Base-by-base conservation (phyloP, 2,888 invertebrate genomes). In the Tineola bisselliella region DNA sequence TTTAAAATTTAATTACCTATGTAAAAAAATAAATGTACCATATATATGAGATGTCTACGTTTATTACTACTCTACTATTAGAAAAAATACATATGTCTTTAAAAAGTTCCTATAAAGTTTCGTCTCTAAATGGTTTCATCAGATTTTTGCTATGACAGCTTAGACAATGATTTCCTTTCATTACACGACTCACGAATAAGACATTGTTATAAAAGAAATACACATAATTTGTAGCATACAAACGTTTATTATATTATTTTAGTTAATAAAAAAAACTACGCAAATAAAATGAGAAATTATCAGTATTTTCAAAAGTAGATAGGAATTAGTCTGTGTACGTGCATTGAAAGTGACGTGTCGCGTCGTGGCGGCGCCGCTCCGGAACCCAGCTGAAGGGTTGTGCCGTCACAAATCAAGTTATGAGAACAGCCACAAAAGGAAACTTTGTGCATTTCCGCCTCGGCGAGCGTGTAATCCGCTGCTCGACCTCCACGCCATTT, bases 351-450 rank as follows among this genome's bases (percentile, higher is more conserved):
- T 77, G 76, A 76, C 77, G 80, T 76, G 84, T 79, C 83, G 77
- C 82, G 86, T 76, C 86, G 72, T 68, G 66, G 77, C 84, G 86
- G 86, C 86, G 84, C 86, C 86, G 71, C 70, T 66, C 80, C 83
- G 84, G 83, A 81, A 77, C 74, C 69, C 67, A 67, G 68, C 77
- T 80, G 83, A 86, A 87, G 86, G 87, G 87, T 86, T 86, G 84
- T 75, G 75, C 77, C 74, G 81, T 83, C 84, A 84, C 87, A 87
- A 87, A 87, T 87, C 86, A 86, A 87, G 78, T 87, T 87, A 86
- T 83, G 83, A 83, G 79, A 80, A 79, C 78, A 76, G 79, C 84
- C 84, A 86, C 86, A 86, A 84, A 82, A 86, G 86, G 86, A 87
- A 86, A 86, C 84, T 87, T 84, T 79, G 81, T 81, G 84, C 84